Base-by-base conservation (phyloP, 1,140 invertebrate species). In the Euura saliciscinereae region DNA sequence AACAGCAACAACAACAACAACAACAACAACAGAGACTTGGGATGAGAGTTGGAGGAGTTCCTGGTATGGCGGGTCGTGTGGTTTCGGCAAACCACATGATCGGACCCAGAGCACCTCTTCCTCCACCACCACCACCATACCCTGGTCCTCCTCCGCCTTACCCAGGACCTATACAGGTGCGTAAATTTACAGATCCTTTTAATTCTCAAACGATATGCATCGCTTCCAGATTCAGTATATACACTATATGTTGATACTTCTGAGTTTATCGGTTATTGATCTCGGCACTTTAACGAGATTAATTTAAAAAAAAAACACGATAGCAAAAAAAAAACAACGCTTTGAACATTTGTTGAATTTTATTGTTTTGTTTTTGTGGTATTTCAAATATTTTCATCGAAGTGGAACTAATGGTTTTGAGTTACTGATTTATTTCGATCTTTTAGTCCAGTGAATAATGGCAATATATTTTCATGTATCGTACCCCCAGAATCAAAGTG, bases 91-190 rank as follows among this genome's bases (percentile, higher is more conserved):
- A 83, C 75, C 85, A 87, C 51, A 88, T 87, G 81, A 81, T 86
- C 72, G 84, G 83, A 2, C 83, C 86, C 7, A 78, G 86, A 72
- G 85, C 87, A 80, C 86, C 89, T 3, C 79, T 88, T 0, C 87
- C 86, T 1, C 89, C 90, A 13, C 90, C 90, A 6, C 90, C 90
- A 44, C 92, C 92, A 44, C 90, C 90, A 82, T 89, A 89, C 6
- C 89, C 89, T 44, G 90, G 89, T 43, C 92, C 91, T 11, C 92
- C 92, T 44, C 92, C 92, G 3, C 28, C 28, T 28, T 92, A 92
- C 85, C 92, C 92, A 69, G 86, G 86, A 77, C 83, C 84, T 4
- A 83, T 86, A 75, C 86, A 87, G 82, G 86, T 86, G 76, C 71
- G 79, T 81, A 72, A 44, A 8, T 10, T 69, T 46, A 44, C 7